Evolutionary conservation across 2,113 vertebrate genomes (phyloP).

Genomic region (Merops nubicus): DNA sequence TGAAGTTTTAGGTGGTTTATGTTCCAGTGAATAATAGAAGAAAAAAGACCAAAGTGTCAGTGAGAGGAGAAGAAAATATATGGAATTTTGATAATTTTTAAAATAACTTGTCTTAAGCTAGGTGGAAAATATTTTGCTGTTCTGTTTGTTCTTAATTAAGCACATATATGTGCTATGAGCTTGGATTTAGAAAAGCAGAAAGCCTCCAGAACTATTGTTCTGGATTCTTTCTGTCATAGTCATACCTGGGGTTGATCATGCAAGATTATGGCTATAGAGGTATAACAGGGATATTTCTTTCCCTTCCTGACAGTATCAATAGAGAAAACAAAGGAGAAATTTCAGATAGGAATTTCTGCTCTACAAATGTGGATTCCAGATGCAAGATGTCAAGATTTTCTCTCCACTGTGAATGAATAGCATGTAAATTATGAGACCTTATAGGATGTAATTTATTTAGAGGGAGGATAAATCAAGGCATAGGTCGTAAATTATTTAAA

Average conservation of each 20-base stretch:
- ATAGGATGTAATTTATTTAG: neutral
- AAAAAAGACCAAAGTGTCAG: neutral
- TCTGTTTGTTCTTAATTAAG: neutral
- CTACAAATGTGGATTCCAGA: neutral
- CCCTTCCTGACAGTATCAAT: neutral
- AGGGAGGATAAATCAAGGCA: neutral
- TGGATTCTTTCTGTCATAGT: neutral
- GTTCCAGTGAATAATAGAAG: neutral
- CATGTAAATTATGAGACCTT: neutral
- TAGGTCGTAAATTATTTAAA: neutral
- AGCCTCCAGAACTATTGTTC: neutral
- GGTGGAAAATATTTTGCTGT: neutral
- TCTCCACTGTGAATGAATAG: neutral
- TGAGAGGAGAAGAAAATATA: neutral
- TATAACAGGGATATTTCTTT: neutral
- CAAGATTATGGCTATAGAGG: neutral
- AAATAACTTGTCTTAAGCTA: neutral
- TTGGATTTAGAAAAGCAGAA: neutral
- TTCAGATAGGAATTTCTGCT: neutral
- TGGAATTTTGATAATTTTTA: neutral
- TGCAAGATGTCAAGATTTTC: neutral
- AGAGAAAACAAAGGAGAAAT: neutral
- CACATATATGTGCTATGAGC: neutral
- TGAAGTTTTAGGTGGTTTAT: neutral
- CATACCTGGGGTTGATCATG: neutral